Evolutionary conservation across 2,797 vertebrate species (phyloP), one percentile per base, ranked within the genome.

Genomic region (Sylvia borin): DNA sequence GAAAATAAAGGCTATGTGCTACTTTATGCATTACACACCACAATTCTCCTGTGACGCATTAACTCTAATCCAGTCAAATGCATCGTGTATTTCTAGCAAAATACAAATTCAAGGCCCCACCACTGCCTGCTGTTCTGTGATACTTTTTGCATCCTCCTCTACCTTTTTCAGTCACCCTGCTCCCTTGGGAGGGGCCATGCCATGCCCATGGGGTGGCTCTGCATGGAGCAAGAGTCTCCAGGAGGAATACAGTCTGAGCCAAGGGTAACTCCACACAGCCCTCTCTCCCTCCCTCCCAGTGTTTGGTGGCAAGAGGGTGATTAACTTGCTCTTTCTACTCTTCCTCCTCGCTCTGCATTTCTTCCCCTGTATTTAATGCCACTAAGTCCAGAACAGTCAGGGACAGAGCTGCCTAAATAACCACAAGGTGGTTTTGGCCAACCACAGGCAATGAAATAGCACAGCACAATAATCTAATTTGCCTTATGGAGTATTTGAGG

Each of bases 241-340:
- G 51, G 42, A 77, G 24, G 13, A 92, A 81, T 0, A 1, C 0
- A 9, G 34, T n/a, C 18, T 27, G n/a, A 73, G 45, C 29, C 32
- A 21, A 71, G 24, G 15, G 15, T 42, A 90, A 32, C 11, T 61
- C 55, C 32, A 55, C n/a, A 32, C 55, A 66, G 15, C 12, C 10
- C 22, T 53, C 16, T 48, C 12, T 64, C 11, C 40, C 12, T 64
- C 11, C 40, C 32, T 38, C n/a, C 17, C 0, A 0, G 13, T 15
- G 27, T 66, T 64, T 36, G 29, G 16, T 31, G 16, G 32, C 21
- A 61, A 19, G 3, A 5, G 0, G 20, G 6, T 53, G 26, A n/a
- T 36, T 27, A 38, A 53, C 0, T 0, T 1, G 0, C 2, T 48
- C n/a, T 43, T 80, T 31, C 18, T 42, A 10, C 16, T 78, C 79